Evolutionary conservation across 2,888 invertebrate genomes (phyloP), one percentile per base, ranked within the genome.

Genomic region (Synergus umbraculus): DNA sequence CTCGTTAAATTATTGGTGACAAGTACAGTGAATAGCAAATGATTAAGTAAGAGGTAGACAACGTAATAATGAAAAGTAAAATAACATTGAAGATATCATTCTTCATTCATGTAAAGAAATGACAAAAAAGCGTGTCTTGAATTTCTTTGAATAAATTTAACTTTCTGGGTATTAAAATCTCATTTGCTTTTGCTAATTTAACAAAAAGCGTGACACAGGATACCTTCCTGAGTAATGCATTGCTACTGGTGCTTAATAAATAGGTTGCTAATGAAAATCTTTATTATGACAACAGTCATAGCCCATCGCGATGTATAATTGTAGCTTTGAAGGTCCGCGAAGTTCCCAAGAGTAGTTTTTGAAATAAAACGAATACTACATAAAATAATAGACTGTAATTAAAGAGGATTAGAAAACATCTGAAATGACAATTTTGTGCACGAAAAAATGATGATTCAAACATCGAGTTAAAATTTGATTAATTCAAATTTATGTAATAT

Each of bases 191-290:
- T 10, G 22, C 60, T 60, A 10, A 60, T 22, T 60, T 22, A 22
- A 60, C 12, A 60, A 60, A 60, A 60, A 60, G 60, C 60, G 60
- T 60, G 60, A 60, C 60, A 60, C 18, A 60, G 60, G 22, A 10
- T 22, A 22, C 10, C 60, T 60, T 60, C 18, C 60, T 60, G 18
- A 22, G 18, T 10, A 22, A 60, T 22, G 60, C 60, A 22, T 60
- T 3, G 22, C 60, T 60, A 60, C 60, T 22, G 60, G 60, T 60
- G 60, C 22, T 60, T 60, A 60, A 22, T 60, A 60, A 60, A 60
- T 60, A 60, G 10, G 60, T 22, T 60, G 60, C 60, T 60, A 60
- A 60, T 60, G 60, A 60, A 60, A 60, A 60, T 22, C 60, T 60
- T 60, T 22, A 60, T 60, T 60, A 60, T 22, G 60, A 60, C 22